A percentile compares a stretch with the other conserved stretches of the same genome.
These are phyloP conservation scores for Heliornis fulica DNA, from an alignment of 2,113 vertebrate species.

Conservation along the genomic window DNA sequence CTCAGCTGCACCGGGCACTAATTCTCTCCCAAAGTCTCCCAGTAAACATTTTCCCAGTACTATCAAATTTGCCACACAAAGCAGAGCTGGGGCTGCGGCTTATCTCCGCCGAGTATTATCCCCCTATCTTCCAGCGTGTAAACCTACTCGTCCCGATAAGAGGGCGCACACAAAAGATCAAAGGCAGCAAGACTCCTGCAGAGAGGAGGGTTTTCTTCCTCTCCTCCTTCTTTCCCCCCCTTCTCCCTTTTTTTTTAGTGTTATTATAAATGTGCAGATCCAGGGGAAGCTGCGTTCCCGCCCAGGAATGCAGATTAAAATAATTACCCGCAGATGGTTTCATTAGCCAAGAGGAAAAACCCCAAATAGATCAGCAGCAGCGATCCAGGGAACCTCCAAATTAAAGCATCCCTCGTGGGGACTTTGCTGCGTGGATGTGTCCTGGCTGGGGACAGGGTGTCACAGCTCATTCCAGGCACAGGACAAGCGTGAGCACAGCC, in stretches of 20 bases:
- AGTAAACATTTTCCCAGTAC: slow-evolving; percentile 54
- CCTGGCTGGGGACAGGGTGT: neutral
- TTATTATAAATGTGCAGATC: neutral
- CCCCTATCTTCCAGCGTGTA: slow-evolving; percentile 30
- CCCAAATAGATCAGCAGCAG: accelerated
- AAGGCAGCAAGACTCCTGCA: slow-evolving; percentile 34
- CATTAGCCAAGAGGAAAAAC: neutral
- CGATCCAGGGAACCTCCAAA: neutral
- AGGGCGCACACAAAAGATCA: slow-evolving; percentile 66
- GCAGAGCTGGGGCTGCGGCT: slow-evolving; percentile 19
- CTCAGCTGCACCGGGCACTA: neutral
- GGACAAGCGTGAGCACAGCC: neutral
- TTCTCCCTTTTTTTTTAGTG: neutral
- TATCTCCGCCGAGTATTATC: slow-evolving; percentile 40
- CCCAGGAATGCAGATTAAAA: slow-evolving; percentile 32
- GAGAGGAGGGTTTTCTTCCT: neutral
- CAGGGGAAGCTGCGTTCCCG: neutral
- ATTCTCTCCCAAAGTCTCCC: neutral
- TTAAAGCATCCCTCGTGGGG: neutral
- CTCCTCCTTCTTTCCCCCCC: neutral
- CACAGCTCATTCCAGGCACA: neutral
- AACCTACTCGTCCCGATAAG: slow-evolving; percentile 50
- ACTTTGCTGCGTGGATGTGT: accelerated
- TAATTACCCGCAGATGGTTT: slow-evolving; percentile 8
- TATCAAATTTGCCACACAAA: slow-evolving; percentile 37